A percentile compares a stretch with the other conserved stretches of the same genome.
phyloP scores from a whole-genome alignment of 1,140 invertebrate species.

The Drosophila pectinifera region DNA sequence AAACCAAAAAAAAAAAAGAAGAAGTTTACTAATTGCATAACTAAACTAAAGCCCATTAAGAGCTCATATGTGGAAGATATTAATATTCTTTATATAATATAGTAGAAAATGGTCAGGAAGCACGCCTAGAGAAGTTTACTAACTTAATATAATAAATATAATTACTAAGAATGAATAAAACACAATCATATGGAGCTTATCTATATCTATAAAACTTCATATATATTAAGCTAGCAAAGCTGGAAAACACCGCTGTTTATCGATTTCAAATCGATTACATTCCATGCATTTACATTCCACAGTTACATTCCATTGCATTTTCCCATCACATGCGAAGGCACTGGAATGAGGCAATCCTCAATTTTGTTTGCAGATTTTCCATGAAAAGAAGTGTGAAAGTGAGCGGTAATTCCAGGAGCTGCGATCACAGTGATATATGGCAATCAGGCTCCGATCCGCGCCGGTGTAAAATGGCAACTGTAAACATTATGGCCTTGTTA shows the following conservation, averaged over 20 bases:
- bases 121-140: neutral
- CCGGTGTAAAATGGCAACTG: slow-evolving; percentile 23
- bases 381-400: slow-evolving; percentile 17
- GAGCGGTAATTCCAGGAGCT: neutral
- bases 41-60: neutral
- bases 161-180: neutral
- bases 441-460: slow-evolving; percentile 4
- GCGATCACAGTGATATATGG: slow-evolving; percentile 11
- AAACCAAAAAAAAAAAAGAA: neutral
- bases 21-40: slow-evolving; percentile 12
- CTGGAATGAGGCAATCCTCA: neutral
- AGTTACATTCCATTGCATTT: too few species aligned
- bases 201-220: neutral
- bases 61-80: neutral
- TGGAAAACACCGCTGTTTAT: neutral
- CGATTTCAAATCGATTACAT: neutral
- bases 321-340: too few species aligned
- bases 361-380: neutral
- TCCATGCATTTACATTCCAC: too few species aligned
- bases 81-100: neutral
- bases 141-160: neutral
- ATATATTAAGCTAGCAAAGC: too few species aligned
- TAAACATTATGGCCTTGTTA: slow-evolving; percentile 48
- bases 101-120: too few species aligned
- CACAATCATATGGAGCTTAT: neutral